Conservation (phyloP, 1,140 invertebrate genomes). For the Anastrepha obliqua region DNA sequence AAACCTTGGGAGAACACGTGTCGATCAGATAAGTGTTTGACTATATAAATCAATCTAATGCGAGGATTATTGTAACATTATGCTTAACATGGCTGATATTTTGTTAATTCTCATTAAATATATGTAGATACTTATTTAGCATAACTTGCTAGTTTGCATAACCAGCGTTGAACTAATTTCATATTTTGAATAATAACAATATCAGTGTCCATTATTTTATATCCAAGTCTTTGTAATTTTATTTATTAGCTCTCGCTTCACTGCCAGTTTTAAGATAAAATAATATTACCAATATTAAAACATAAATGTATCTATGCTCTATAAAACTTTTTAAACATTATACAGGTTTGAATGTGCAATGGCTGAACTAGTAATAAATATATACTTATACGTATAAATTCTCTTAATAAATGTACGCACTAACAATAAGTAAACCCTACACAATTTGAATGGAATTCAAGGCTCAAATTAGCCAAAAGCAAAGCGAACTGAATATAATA, state of each 20-base stretch:
- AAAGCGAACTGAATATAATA: not conserved
- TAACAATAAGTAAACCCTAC: not conserved
- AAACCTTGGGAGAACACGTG: too few species aligned
- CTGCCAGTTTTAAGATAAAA: constrained; percentile 23
- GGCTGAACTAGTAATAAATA: constrained; percentile 11
- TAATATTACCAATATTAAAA: not conserved
- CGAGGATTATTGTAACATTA: too few species aligned
- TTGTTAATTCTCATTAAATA: too few species aligned
- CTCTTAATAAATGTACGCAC: not conserved
- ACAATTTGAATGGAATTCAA: not conserved
- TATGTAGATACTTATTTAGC: too few species aligned
- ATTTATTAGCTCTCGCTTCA: not conserved
- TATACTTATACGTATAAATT: not conserved
- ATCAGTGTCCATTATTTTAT: too few species aligned
- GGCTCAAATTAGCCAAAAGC: not conserved
- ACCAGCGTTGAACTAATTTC: too few species aligned
- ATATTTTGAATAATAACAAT: too few species aligned
- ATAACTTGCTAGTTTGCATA: too few species aligned
- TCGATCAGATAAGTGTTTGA: too few species aligned
- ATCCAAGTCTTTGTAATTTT: not conserved
- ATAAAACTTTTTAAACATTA: not conserved
- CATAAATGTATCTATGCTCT: not conserved
- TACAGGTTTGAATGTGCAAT: constrained; percentile 46
- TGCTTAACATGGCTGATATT: too few species aligned
- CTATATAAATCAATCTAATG: too few species aligned